These are phyloP conservation scores for Danio albolineatus DNA, from an alignment of 2,797 vertebrate genomes.

Conservation along the genomic window DNA sequence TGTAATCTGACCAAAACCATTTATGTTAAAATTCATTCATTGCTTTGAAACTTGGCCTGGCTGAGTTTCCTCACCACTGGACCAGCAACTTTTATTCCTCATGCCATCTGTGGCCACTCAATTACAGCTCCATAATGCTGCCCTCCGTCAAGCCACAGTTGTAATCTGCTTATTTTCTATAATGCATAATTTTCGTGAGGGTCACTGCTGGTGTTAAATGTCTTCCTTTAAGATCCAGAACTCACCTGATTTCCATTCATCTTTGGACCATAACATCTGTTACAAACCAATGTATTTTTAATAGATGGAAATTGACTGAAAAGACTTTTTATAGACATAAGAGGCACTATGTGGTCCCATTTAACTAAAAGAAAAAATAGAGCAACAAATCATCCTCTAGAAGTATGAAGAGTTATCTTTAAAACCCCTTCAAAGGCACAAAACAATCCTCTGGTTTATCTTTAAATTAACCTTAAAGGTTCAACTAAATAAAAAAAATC, in stretches of 20 bases:
- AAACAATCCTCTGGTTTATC: conserved; percentile 66
- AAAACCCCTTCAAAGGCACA: conserved; percentile 12
- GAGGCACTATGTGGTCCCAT: no score
- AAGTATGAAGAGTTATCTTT: no score
- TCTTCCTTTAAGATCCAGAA: background rate
- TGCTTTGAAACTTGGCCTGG: conserved; percentile 40
- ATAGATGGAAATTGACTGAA: no score
- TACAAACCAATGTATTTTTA: no score
- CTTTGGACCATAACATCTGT: background rate
- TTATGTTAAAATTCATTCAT: conserved; percentile 20
- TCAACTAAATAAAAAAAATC: no score
- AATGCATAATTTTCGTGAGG: background rate
- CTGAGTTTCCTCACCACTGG: conserved; percentile 44
- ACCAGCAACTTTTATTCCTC: conserved; percentile 47
- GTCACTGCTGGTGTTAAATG: background rate
- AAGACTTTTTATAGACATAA: no score
- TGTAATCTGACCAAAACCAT: conserved; percentile 33
- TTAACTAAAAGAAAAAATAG: no score
- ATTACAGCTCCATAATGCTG: conserved; percentile 13
- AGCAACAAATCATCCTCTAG: no score
- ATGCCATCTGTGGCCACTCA: conserved; percentile 45
- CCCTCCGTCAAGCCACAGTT: conserved; percentile 18
- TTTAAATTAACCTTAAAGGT: no score
- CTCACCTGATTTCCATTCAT: background rate
- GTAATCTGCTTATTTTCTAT: conserved; percentile 21